phyloP scores from a whole-genome alignment of 1,140 invertebrate species.

The Homarus americanus region DNA sequence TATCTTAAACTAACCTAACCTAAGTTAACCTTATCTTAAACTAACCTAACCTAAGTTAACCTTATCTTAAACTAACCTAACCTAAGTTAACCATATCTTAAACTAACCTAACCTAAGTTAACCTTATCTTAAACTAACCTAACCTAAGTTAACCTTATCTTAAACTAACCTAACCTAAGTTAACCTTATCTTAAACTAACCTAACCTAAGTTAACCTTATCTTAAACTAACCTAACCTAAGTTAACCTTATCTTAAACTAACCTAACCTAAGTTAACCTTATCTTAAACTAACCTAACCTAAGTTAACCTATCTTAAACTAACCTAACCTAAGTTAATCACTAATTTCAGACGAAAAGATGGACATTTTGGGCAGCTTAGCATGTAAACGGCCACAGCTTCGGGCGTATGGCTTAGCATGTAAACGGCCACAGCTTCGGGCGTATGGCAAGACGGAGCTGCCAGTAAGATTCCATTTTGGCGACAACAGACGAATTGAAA shows the following conservation, averaged over 20 bases:
- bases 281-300: neutral
- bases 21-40: neutral
- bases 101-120: neutral
- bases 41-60: no score
- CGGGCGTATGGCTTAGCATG: neutral
- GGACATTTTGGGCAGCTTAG: neutral
- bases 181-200: neutral
- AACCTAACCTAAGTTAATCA: no score
- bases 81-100: neutral
- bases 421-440: no score
- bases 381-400: neutral
- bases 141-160: neutral
- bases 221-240: no score
- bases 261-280: neutral
- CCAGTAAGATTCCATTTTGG: slow-evolving; percentile 59
- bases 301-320: no score
- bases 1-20: neutral
- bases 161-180: neutral
- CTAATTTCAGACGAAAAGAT: neutral
- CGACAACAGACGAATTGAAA: slow-evolving; percentile 59
- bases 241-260: neutral
- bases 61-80: neutral
- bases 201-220: neutral
- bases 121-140: neutral
- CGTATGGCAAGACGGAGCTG: neutral